Conservation (phyloP, 1,140 invertebrate species). For the Eubasilissa regina region DNA sequence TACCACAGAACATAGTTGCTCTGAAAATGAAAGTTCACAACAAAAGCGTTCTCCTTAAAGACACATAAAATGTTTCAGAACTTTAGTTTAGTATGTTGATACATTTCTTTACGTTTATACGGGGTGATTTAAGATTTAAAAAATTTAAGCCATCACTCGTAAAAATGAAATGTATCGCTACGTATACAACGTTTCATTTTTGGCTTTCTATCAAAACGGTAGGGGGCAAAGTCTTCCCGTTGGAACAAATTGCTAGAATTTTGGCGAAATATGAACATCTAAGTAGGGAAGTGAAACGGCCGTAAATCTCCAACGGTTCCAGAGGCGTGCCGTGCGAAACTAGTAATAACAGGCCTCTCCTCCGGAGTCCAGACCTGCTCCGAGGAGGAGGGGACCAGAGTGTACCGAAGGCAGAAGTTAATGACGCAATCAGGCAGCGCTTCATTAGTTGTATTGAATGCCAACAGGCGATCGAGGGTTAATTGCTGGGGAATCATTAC, state of each 20-base stretch:
- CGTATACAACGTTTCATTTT: background rate
- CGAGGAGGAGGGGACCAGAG: background rate
- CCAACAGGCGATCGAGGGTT: constrained; percentile 7
- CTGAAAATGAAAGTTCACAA: no score
- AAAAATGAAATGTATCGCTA: background rate
- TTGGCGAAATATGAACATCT: constrained; percentile 42
- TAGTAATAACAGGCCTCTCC: background rate
- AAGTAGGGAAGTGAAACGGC: constrained; percentile 26
- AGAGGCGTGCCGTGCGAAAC: constrained; percentile 4
- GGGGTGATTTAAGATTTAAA: no score
- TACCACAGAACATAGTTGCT: no score
- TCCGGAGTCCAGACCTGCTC: background rate
- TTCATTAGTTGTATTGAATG: constrained; percentile 1
- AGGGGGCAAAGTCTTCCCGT: constrained; percentile 21
- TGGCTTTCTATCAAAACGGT: constrained; percentile 4
- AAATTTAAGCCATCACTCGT: no score
- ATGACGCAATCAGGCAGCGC: background rate
- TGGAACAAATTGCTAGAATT: constrained; percentile 48
- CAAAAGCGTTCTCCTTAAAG: no score
- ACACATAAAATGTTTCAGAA: no score
- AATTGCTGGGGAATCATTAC: background rate
- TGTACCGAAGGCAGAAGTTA: constrained; percentile 1
- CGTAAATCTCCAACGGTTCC: constrained; percentile 39
- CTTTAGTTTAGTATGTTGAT: no score
- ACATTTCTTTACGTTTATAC: no score